Evolutionary conservation across 2,113 vertebrate species (phyloP), one percentile per base, ranked within the genome.

Genomic region (Crotophaga sulcirostris): DNA sequence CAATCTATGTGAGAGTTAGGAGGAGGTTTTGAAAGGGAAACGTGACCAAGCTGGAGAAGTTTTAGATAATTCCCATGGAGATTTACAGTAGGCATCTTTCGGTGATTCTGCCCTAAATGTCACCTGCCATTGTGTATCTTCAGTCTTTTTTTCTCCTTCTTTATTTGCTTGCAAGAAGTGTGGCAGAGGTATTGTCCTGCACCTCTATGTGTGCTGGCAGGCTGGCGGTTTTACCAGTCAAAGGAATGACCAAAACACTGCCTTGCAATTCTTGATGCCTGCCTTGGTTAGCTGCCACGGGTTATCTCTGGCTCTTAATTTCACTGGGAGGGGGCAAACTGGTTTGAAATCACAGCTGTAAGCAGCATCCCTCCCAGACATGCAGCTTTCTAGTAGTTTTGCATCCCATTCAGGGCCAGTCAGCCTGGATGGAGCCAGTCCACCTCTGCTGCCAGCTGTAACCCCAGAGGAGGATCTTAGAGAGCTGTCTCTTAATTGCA

Each of bases 161-260:
- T 11, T 12, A 23, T 54, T 33, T 62, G 6, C 42, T 75, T 45
- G 34, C 45, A 77, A 20, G 34, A 47, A 56, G 14, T 54, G 31
- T 0, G 0, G 20, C 74, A 29, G 45, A 36, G 49, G 36, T 62
- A 13, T 17, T 18, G 31, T 67, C 44, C 55, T 7, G 3, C 38
- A 49, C 28, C 20, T 16, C 16, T 33, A 12, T 8, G 10, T 9
- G 62, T 36, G 38, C 55, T 78, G 86, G 34, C 10, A 12, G 25
- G 69, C 29, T 34, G 44, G 20, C 1, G 7, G 23, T 8, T 3
- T 89, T 54, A 58, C n/a, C 52, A 76, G 47, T 25, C 63, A 68
- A 56, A 69, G 42, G 25, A n/a, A 62, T 62, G 67, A 76, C 31
- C 51, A 59, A 54, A 84, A 21, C 4, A 1, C 54, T 62, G 59